These are phyloP conservation scores for Caenorhabditis elegans DNA, from an alignment of 1,140 invertebrate species.

Conservation along the genomic window WBcel235 BX284604.4:6780001-6780500, in stretches of 20 bases:
- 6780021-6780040: neutral
- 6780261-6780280: slow-evolving; percentile 15
- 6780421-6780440: slow-evolving; percentile 35
- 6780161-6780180: neutral
- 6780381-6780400: neutral
- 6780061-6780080: slow-evolving; percentile 26
- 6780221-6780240: neutral
- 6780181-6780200: neutral
- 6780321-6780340: slow-evolving; percentile 6
- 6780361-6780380: neutral
- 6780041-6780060: neutral
- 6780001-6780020: neutral
- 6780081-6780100: slow-evolving; percentile 19
- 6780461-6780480: neutral
- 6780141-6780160: slow-evolving; percentile 27
- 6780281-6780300: neutral
- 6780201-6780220: neutral
- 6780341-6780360: slow-evolving; percentile 15
- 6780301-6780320: neutral
- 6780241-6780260: slow-evolving; percentile 2
- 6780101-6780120: neutral
- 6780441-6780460: slow-evolving; percentile 38
- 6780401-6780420: neutral
- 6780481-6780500: neutral
- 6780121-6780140: neutral